Percentiles rank a stretch among this genome's conserved stretches.
These are phyloP conservation scores for Halcyon smyrnensis DNA, from an alignment of 2,797 vertebrate genomes.

Conservation along the genomic window DNA sequence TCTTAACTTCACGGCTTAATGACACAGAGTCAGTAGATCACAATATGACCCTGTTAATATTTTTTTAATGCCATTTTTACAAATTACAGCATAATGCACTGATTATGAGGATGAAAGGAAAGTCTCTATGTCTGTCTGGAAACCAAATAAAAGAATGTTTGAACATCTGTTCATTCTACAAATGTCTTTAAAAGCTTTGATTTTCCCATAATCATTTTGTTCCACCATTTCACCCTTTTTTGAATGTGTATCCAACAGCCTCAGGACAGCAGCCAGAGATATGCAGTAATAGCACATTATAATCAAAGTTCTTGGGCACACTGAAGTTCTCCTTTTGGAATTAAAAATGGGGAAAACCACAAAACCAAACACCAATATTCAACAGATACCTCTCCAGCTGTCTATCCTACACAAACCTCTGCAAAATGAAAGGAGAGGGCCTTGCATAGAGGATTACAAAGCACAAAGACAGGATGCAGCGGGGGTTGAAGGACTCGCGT, in stretches of 20 bases:
- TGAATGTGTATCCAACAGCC: slow-evolving; percentile 66
- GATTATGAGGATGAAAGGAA: slow-evolving; percentile 77
- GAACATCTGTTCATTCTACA: slow-evolving; percentile 74
- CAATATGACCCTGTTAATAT: slow-evolving; percentile 72
- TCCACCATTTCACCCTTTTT: slow-evolving; percentile 70
- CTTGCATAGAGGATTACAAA: neutral
- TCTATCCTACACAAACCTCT: neutral
- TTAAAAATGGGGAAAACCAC: neutral
- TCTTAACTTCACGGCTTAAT: slow-evolving; percentile 60
- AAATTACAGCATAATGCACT: slow-evolving; percentile 78
- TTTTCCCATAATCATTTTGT: slow-evolving; percentile 69
- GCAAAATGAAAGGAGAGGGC: neutral
- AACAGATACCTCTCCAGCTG: neutral
- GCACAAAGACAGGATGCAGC: fast-evolving
- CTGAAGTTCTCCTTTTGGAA: slow-evolving; percentile 35
- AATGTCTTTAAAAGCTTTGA: slow-evolving; percentile 75
- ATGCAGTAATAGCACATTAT: slow-evolving; percentile 67
- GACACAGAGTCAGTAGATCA: slow-evolving; percentile 68
- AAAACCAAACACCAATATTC: neutral
- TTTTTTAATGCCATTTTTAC: slow-evolving; percentile 78
- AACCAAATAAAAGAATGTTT: slow-evolving; percentile 71
- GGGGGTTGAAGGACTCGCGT: fast-evolving
- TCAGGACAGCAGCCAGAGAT: slow-evolving; percentile 69
- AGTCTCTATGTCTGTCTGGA: slow-evolving; percentile 71
- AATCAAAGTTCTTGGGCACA: slow-evolving; percentile 59